A percentile compares a stretch with the other conserved stretches of the same genome.
Evolutionary conservation across 2,797 vertebrate genomes (phyloP).

Genomic region (Microchirus variegatus): DNA sequence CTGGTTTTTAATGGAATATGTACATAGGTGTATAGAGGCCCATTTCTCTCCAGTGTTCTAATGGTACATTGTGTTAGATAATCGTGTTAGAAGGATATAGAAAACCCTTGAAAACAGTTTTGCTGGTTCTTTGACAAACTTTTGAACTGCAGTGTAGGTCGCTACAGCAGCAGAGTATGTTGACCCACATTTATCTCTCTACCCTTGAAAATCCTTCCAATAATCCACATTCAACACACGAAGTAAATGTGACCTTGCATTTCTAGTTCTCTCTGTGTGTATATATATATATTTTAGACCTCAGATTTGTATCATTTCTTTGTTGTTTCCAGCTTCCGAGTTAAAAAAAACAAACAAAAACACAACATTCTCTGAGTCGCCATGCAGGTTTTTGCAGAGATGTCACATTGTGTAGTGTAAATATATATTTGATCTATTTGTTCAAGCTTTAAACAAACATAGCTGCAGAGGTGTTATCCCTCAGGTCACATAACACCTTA

Average conservation of each 20-base stretch:
- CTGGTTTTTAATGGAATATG: no score
- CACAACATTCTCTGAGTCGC: no score
- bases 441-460: background rate
- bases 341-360: no score
- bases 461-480: background rate
- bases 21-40: no score
- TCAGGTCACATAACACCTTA: background rate
- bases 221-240: constrained; percentile 4
- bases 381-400: constrained; percentile 35
- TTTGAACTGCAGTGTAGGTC: no score
- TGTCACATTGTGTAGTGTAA: constrained; percentile 3
- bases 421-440: background rate
- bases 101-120: no score
- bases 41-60: no score
- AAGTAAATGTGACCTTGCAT: background rate
- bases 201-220: background rate
- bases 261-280: constrained; percentile 12
- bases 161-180: background rate
- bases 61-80: no score
- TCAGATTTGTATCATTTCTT: constrained; percentile 20
- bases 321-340: constrained; percentile 8
- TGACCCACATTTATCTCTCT: background rate
- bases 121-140: no score
- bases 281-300: constrained; percentile 1
- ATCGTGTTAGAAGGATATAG: no score